These are phyloP conservation scores for Erythrolamprus reginae DNA, from an alignment of 2,113 vertebrate species.

Conservation along the genomic window DNA sequence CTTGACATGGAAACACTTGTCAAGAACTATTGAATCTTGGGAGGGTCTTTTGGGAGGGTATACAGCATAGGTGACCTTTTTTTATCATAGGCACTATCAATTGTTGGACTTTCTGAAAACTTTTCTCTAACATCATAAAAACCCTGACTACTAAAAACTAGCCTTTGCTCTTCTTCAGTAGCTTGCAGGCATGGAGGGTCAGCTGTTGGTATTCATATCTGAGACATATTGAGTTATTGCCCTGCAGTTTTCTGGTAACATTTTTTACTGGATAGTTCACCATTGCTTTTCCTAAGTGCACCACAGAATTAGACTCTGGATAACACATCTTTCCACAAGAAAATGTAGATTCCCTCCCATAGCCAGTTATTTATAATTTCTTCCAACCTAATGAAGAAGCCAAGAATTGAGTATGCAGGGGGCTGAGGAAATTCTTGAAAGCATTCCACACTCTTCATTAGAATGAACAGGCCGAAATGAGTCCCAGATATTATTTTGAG, in stretches of 20 bases:
- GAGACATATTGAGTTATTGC: too few relatives aligned
- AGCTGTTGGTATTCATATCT: too few relatives aligned
- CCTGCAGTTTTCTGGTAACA: too few relatives aligned
- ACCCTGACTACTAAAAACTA: too few relatives aligned
- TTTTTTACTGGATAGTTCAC: too few relatives aligned
- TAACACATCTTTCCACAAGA: not conserved
- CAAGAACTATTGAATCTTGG: not conserved
- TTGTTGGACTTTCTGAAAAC: too few relatives aligned
- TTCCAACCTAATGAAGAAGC: not conserved
- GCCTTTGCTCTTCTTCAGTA: too few relatives aligned
- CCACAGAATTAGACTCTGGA: not conserved
- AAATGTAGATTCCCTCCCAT: not conserved
- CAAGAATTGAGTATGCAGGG: not conserved
- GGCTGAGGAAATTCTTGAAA: not conserved
- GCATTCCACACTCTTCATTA: not conserved
- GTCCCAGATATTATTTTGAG: not conserved
- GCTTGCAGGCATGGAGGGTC: too few relatives aligned
- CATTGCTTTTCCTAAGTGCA: not conserved
- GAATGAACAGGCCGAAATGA: not conserved
- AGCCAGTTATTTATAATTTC: not conserved
- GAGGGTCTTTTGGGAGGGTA: not conserved
- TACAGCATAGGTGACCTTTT: too few relatives aligned
- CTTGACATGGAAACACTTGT: not conserved
- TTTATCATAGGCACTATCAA: too few relatives aligned
- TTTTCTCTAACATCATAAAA: too few relatives aligned